These are phyloP conservation scores for Bombus confusus DNA, from an alignment of 1,140 invertebrate species.

Conservation along the genomic window DNA sequence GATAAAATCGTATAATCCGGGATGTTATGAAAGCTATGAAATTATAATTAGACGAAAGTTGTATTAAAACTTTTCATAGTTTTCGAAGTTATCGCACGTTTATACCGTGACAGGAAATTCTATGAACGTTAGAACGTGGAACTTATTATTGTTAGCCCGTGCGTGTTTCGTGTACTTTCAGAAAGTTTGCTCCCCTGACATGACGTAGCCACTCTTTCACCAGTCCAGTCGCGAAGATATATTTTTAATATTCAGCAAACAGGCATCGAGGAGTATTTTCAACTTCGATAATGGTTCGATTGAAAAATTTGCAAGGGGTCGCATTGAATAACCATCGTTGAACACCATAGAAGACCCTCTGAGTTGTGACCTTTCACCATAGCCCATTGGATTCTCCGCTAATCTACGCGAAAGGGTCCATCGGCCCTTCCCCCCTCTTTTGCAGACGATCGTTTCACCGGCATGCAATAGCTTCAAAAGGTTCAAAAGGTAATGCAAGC, in stretches of 20 bases:
- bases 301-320: slow-evolving; percentile 27
- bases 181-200: background rate
- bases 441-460: slow-evolving; percentile 43
- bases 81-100: too few species aligned
- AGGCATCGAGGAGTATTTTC: too few species aligned
- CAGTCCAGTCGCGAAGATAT: background rate
- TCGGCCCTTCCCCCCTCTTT: slow-evolving; percentile 12
- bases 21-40: too few species aligned
- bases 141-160: background rate
- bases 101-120: background rate
- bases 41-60: too few species aligned
- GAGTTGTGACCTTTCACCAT: slow-evolving; percentile 43
- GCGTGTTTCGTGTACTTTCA: background rate
- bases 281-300: slow-evolving; percentile 32
- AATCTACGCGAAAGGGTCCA: slow-evolving; percentile 48
- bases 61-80: too few species aligned
- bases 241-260: background rate
- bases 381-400: slow-evolving; percentile 38
- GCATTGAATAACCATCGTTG: slow-evolving; percentile 36
- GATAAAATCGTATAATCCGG: too few species aligned
- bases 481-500: slow-evolving; percentile 52
- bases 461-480: slow-evolving; percentile 44
- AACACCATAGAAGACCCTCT: slow-evolving; percentile 28
- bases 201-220: background rate
- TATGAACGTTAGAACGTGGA: background rate